phyloP scores from a whole-genome alignment of 2,888 invertebrate species.

The Hirtodrosophila trivittata region DNA sequence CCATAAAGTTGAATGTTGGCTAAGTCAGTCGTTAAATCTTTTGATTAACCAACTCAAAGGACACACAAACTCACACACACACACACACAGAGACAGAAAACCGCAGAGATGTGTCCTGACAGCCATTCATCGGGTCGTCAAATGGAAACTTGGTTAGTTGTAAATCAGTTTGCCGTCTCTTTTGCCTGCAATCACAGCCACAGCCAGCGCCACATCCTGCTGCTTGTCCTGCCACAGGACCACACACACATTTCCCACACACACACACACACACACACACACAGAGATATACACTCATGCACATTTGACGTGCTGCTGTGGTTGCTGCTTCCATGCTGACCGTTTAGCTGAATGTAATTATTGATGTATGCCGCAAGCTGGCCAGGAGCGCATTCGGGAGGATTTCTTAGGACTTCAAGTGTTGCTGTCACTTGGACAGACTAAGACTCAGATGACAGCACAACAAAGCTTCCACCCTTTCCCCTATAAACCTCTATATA shows the following conservation, averaged over 20 bases:
- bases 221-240: background rate
- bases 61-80: slow-evolving; percentile 3
- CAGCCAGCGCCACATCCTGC: background rate
- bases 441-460: no score
- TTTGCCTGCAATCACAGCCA: background rate
- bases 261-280: slow-evolving; percentile 1
- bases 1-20: slow-evolving; percentile 64
- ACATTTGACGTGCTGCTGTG: slow-evolving; percentile 31
- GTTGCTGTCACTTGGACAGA: no score
- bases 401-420: no score
- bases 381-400: slow-evolving; percentile 4
- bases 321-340: slow-evolving; percentile 28
- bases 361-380: slow-evolving; percentile 22
- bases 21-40: slow-evolving; percentile 78
- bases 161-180: slow-evolving; percentile 20
- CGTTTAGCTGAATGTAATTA: slow-evolving; percentile 52
- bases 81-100: slow-evolving; percentile 5
- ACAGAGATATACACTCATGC: slow-evolving; percentile 17
- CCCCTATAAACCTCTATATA: no score
- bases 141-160: slow-evolving; percentile 40
- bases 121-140: slow-evolving; percentile 51
- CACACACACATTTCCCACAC: background rate
- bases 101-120: slow-evolving; percentile 10
- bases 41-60: slow-evolving; percentile 65
- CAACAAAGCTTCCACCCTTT: no score